Evolutionary conservation across 2,888 invertebrate species (phyloP), one percentile per base, ranked within the genome.

Genomic region (Ariolimax columbianus): DNA sequence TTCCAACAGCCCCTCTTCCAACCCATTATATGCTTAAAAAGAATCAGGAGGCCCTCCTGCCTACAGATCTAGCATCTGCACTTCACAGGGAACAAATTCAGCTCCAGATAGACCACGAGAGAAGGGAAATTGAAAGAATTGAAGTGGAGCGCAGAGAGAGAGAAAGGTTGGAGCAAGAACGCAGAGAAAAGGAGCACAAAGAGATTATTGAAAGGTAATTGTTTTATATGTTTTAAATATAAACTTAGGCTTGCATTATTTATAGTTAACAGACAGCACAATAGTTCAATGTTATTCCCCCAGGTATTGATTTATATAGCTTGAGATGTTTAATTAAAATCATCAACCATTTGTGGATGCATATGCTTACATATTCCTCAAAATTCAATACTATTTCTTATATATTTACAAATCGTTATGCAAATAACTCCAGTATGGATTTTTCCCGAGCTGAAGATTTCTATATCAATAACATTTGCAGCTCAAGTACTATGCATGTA

Each of bases 41-140:
- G 87, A 91, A 92, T 83, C 92, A 91, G 86, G 93, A 93, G 47
- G 4, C 43, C 7, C 88, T 93, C 11, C 75, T 92, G 11, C 85
- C 92, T 6, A 91, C 92, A 47, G 88, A 85, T 11, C 0, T 81
- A 88, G 86, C 83, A 26, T 43, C 73, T n/a, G 77, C 80, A n/a
- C 70, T 83, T 14, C 78, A 86, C 47, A 83, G 85, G n/a, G 82
- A 86, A 68, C 87, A 87, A 11, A 55, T 85, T 40, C 73, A 73
- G 11, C 81, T 92, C 6, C 87, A 93, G 89, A 88, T 89, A 40
- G 91, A 91, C 82, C 89, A 92, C 72, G 93, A 94, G 86, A 95
- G 95, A 88, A 89, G 93, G 73, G 95, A 95, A 91, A 95, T 95
- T 87, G 96, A 96, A 89, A 95, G 91, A 14, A 63, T 78, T 38